These are phyloP conservation scores for Globodera ellingtonae DNA, from an alignment of 1,140 invertebrate genomes.

Conservation along the genomic window DNA sequence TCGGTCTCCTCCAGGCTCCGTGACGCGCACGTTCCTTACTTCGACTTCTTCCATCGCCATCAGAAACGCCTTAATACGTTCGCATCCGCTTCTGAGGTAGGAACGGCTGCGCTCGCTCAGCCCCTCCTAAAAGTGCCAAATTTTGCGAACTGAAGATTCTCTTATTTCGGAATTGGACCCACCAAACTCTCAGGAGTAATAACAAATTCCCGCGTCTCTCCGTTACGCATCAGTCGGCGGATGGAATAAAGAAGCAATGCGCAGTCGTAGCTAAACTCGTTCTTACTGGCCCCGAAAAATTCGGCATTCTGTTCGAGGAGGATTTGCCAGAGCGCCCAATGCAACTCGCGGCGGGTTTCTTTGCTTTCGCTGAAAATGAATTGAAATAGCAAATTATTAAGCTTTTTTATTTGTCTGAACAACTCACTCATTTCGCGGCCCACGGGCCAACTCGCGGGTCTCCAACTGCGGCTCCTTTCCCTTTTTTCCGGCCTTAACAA, in stretches of 20 bases:
- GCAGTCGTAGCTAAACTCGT: constrained; percentile 30
- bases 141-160: background rate
- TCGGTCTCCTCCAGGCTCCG: too few relatives aligned
- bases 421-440: constrained; percentile 24
- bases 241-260: constrained; percentile 37
- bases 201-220: constrained; percentile 30
- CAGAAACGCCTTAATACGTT: constrained; percentile 19
- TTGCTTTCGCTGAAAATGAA: constrained; percentile 28
- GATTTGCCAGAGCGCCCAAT: constrained; percentile 38
- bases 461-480: background rate
- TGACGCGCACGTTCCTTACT: background rate
- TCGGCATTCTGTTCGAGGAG: constrained; percentile 21
- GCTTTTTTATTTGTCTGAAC: background rate
- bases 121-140: constrained; percentile 16
- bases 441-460: background rate
- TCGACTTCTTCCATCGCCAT: constrained; percentile 17
- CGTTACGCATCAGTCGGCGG: constrained; percentile 4
- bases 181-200: background rate
- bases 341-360: constrained; percentile 22
- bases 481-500: background rate
- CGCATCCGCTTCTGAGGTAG: constrained; percentile 3
- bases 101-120: constrained; percentile 8
- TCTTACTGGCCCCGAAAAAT: constrained; percentile 21
- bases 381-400: background rate
- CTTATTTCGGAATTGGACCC: background rate